Conservation (phyloP, 2,888 invertebrate species). For the Machimus rusticus region DNA sequence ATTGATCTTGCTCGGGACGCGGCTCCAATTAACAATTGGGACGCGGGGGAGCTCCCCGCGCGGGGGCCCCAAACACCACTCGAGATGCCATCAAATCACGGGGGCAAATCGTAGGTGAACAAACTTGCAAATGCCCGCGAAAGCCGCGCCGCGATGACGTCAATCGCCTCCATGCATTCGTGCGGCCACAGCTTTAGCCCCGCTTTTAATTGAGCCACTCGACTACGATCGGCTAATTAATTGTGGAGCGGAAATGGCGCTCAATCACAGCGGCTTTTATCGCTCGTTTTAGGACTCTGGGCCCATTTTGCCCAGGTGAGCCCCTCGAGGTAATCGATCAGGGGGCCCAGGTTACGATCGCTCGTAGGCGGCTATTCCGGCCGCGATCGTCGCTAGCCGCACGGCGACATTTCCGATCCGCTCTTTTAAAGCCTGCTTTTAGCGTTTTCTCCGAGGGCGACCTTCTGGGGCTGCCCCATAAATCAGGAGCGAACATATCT, state of each 20-base stretch:
- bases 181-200: background rate
- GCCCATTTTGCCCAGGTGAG: background rate
- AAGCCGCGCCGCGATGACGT: conserved; percentile 2
- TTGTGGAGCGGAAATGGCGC: background rate
- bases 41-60: background rate
- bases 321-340: background rate
- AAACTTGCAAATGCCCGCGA: conserved; percentile 2
- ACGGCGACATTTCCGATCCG: background rate
- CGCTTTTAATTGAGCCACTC: background rate
- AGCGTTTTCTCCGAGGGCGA: background rate
- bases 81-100: background rate
- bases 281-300: background rate
- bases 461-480: background rate
- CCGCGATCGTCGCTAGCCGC: background rate
- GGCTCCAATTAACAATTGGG: background rate
- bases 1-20: background rate
- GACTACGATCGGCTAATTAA: background rate
- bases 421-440: background rate
- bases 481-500: background rate
- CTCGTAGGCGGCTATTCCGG: background rate
- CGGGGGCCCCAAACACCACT: background rate
- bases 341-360: background rate
- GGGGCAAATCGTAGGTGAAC: conserved; percentile 16
- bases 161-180: background rate
- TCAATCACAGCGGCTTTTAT: background rate